Evolutionary conservation across 2,113 vertebrate genomes (phyloP).

Genomic region (Notarius quadriscutis): DNA sequence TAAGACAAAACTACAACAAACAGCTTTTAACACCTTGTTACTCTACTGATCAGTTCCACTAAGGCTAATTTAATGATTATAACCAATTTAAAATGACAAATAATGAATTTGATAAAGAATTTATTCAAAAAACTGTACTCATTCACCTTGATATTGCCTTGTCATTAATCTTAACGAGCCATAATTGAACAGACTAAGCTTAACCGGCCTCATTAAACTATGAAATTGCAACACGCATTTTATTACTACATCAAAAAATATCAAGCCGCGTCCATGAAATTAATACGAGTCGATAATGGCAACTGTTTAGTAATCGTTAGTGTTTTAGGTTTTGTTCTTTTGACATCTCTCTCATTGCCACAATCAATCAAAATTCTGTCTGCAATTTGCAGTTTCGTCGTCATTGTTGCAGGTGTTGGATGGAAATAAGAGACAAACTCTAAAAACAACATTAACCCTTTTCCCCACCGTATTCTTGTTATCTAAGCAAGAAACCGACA

Average conservation of each 20-base stretch:
- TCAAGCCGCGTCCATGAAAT: not conserved
- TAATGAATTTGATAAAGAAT: not conserved
- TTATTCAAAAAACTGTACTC: not conserved
- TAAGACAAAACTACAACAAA: not conserved
- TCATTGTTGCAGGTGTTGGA: not conserved
- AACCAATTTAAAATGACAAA: not conserved
- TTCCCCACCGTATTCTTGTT: not conserved
- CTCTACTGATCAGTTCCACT: not conserved
- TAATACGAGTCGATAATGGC: not conserved
- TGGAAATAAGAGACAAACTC: not conserved
- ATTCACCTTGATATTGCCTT: not conserved
- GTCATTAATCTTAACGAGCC: not conserved
- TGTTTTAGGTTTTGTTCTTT: not conserved
- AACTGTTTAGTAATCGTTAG: not conserved
- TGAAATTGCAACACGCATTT: not conserved
- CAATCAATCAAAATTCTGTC: not conserved
- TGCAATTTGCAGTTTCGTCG: not conserved
- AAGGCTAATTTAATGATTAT: not conserved
- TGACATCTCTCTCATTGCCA: not conserved
- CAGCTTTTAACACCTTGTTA: too few relatives aligned
- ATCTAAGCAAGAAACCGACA: not conserved
- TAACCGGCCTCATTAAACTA: not conserved
- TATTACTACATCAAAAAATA: not conserved
- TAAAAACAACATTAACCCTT: not conserved
- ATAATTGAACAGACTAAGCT: constrained; percentile 3